Conservation (phyloP, 1,140 invertebrate species). For the Condylostylus longicornis region DNA sequence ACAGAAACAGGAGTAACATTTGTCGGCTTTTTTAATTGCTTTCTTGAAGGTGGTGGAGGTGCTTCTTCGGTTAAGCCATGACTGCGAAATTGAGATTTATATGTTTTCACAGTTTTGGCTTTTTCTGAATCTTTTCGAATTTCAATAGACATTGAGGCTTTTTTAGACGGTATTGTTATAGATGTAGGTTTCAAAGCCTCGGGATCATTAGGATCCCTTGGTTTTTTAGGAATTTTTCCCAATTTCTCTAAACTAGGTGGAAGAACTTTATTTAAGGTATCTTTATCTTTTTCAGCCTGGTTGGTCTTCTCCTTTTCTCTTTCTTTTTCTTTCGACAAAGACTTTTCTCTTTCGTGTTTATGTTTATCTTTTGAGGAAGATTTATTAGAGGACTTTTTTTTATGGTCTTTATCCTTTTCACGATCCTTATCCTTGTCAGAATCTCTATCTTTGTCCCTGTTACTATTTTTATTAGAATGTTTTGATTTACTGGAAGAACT, state of each 20-base stretch:
- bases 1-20: slow-evolving; percentile 34
- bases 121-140: slow-evolving; percentile 52
- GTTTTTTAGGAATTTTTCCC: slow-evolving; percentile 61
- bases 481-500: slow-evolving; percentile 1
- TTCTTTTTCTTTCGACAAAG: slow-evolving; percentile 28
- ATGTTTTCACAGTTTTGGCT: slow-evolving; percentile 76
- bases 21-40: slow-evolving; percentile 42
- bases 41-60: slow-evolving; percentile 56
- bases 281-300: slow-evolving; percentile 51
- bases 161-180: slow-evolving; percentile 40
- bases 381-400: slow-evolving; percentile 10
- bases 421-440: slow-evolving; percentile 14
- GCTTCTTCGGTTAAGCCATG: slow-evolving; percentile 70
- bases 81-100: slow-evolving; percentile 72
- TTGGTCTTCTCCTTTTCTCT: slow-evolving; percentile 33
- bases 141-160: slow-evolving; percentile 66
- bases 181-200: slow-evolving; percentile 27
- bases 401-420: slow-evolving; percentile 2
- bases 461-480: slow-evolving; percentile 26
- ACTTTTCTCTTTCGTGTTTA: slow-evolving; percentile 30
- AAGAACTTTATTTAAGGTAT: slow-evolving; percentile 46
- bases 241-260: slow-evolving; percentile 49
- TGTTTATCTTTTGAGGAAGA: slow-evolving; percentile 16
- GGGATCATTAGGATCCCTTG: slow-evolving; percentile 20
- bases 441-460: slow-evolving; percentile 33